phyloP scores from a whole-genome alignment of 2,888 invertebrate species.

The Tipula lateralis region DNA sequence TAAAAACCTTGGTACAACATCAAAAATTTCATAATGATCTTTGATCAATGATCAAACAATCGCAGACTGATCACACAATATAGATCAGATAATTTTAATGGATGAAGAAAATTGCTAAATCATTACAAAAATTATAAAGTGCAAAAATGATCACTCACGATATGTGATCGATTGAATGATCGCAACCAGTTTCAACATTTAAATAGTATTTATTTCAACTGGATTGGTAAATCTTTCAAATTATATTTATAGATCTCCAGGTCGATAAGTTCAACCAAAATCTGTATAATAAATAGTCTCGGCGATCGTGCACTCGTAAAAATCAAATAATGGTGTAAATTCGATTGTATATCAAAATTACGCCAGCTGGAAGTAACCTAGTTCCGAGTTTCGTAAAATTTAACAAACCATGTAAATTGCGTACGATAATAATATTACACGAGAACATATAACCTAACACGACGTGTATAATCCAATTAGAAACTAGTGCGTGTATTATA shows the following conservation, averaged over 20 bases:
- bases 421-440: not conserved
- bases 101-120: not conserved
- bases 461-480: not conserved
- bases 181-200: not conserved
- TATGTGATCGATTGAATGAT: not conserved
- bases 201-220: not conserved
- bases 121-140: not conserved
- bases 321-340: not conserved
- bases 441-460: no score
- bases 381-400: not conserved
- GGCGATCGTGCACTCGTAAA: not conserved
- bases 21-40: no score
- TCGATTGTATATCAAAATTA: not conserved
- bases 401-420: not conserved
- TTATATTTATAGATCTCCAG: not conserved
- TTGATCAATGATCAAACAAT: no score
- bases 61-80: no score
- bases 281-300: not conserved
- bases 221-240: not conserved
- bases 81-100: no score
- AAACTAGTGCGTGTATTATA: not conserved
- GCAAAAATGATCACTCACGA: not conserved
- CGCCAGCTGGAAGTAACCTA: not conserved
- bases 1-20: no score
- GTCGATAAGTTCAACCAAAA: not conserved